Evolutionary conservation across 2,888 invertebrate genomes (phyloP), one percentile per base, ranked within the genome.

Genomic region (Dione vanillae): DNA sequence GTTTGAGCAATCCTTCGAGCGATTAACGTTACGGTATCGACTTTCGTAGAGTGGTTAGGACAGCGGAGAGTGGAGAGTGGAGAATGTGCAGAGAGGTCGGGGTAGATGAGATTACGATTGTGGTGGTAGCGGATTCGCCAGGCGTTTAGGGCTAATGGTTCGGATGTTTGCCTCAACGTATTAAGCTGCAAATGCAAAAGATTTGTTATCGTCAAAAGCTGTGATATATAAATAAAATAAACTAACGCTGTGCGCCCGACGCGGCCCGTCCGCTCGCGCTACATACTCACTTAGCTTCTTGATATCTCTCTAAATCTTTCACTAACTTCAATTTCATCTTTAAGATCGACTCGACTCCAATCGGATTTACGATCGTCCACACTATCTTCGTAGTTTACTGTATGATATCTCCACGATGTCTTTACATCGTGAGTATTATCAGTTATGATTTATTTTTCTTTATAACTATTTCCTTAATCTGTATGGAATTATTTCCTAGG

Each of bases 201-300:
- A 91, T 92, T 92, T 91, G 91, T 92, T 91, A 92, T 92, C 93
- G 93, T 93, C 93, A 93, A 93, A 93, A 92, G 92, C 93, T 93
- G 93, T 93, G 93, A 93, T 93, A 93, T 92, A 91, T 85, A 80
- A 90, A 87, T 89, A 89, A 86, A 89, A 88, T 78, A 88, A 89
- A 89, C 84, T 86, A 85, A 86, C 83, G 86, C 87, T 79, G 83
- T 81, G 86, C 87, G 89, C 81, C 80, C 73, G 82, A 81, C 78
- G 85, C 83, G 85, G 85, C 76, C 67, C 65, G 79, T 76, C 82
- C 84, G 89, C 87, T 82, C 86, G 88, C 86, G 87, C 85, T 79
- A 75, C 78, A 76, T 77, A 75, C 74, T 78, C 75, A 82, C 82
- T 83, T 87, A 85, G 88, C 87, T 86, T 87, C 86, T 88, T 79